Base-by-base conservation (phyloP, 35 echinoderm and acorn worm genomes). In the Heliocidaris erythrogramma region DNA sequence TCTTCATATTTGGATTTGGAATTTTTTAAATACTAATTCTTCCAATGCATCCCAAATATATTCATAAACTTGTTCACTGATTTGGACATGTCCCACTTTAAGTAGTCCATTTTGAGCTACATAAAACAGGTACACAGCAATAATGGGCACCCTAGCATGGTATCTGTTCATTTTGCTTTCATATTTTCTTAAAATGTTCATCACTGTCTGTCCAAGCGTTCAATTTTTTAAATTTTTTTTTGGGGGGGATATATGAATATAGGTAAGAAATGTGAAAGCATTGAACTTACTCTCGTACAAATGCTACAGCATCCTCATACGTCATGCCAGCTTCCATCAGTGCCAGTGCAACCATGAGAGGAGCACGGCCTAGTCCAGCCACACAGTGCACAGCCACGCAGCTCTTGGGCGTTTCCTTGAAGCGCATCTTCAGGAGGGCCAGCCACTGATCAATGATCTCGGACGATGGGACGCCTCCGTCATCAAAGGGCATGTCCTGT, bases 331-430 rank as follows among this genome's bases (percentile, higher is more conserved):
- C 96, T 69, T 99, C 98, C 97, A 99, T 97, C 89, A 99, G 92
- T 2, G 98, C 98, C 94, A 99, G 60, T 24, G 98, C 97, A 32
- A 99, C 98, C 85, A 99, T 59, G 8, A 99, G 95, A 5, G 98
- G 98, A 31, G 98, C 98, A 47, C 98, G 90, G 8, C 98, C 98
- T 35, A 99, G 95, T 6, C 98, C 98, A 30, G 98, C 98, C 85
- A 99, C 97, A 84, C 98, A 99, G 85, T 99, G 98, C 27, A 99
- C 98, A 4, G 98, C 98, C 59, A 99, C 97, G 48, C 98, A 99
- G 89, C 98, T 97, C 7, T 95, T 96, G 59, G 98, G 98, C 5
- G 96, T 96, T 85, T 99, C 98, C 27, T 86, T 87, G 90, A 97
- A 97, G 59, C 97, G 93, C 47, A 90, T 97, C 96, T 97, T 99